Evolutionary conservation across 2,113 vertebrate species (phyloP).

Genomic region (Mesoclemmys tuberculata): DNA sequence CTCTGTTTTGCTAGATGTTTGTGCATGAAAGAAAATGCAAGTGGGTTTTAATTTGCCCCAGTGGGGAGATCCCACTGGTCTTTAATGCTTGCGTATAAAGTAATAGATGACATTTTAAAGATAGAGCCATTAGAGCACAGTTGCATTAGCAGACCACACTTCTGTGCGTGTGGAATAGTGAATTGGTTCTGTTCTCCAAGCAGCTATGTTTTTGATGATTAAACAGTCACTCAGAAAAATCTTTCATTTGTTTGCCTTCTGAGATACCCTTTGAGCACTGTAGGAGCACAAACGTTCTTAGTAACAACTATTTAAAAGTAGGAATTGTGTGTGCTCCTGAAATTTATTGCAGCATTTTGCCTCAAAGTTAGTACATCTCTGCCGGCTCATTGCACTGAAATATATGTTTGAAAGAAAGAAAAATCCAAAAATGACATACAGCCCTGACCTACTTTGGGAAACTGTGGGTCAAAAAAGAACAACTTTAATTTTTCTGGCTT

Average conservation of each 20-base stretch:
- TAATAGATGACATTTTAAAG: background rate
- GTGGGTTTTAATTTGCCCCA: background rate
- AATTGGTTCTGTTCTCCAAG: background rate
- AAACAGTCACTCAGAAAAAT: background rate
- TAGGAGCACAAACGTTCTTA: background rate
- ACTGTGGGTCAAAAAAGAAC: constrained; percentile 1
- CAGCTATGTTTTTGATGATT: background rate
- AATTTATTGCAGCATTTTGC: background rate
- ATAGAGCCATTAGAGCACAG: background rate
- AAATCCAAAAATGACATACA: constrained; percentile 24
- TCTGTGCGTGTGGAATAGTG: background rate
- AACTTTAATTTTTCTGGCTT: background rate
- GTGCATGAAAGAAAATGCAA: background rate
- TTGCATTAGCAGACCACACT: background rate
- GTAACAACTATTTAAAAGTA: background rate
- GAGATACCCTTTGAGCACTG: background rate
- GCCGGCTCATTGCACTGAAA: background rate
- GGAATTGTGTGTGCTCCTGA: background rate
- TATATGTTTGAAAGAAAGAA: background rate
- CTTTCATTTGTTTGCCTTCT: background rate
- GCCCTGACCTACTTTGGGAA: constrained; percentile 53
- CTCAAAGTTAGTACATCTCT: background rate
- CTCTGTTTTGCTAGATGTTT: background rate
- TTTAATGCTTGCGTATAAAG: background rate
- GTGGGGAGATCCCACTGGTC: background rate